Percentiles rank a stretch among this genome's conserved stretches.
Conservation (phyloP, 2,888 invertebrate species). For the Caenorhabditis japonica region DNA sequence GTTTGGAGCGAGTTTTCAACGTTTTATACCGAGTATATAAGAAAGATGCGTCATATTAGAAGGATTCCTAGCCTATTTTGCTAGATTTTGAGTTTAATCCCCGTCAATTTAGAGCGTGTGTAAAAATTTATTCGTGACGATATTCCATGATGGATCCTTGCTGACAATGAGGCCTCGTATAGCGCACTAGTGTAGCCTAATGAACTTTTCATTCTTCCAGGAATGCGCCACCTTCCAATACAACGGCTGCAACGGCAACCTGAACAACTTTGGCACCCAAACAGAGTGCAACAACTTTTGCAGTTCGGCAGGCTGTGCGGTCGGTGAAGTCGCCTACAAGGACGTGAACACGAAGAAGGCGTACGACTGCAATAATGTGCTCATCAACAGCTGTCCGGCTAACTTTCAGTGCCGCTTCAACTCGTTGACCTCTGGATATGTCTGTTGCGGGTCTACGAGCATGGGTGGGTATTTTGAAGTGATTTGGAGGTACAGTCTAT, state of each 20-base stretch:
- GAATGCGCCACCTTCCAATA: conserved; percentile 65
- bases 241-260: conserved; percentile 71
- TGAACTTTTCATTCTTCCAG: too few species aligned
- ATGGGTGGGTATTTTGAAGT: conserved; percentile 51
- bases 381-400: conserved; percentile 70
- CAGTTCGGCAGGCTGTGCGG: conserved; percentile 70
- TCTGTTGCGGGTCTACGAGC: conserved; percentile 72
- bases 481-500: background rate
- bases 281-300: conserved; percentile 74
- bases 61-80: too few species aligned
- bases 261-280: conserved; percentile 69
- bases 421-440: conserved; percentile 64
- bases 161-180: too few species aligned
- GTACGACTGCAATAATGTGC: conserved; percentile 61
- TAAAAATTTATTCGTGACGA: too few species aligned
- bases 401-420: conserved; percentile 73
- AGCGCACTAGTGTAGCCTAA: too few species aligned
- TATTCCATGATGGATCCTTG: too few species aligned
- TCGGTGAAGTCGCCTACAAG: conserved; percentile 73
- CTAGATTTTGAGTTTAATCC: too few species aligned
- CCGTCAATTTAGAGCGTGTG: too few species aligned
- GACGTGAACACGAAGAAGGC: conserved; percentile 69
- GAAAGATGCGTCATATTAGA: too few species aligned
- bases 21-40: too few species aligned
- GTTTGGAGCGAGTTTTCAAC: too few species aligned